Percentiles rank a stretch among this genome's conserved stretches.
Conservation (phyloP, 2,113 vertebrate genomes). For the Heterotilapia buettikoferi region DNA sequence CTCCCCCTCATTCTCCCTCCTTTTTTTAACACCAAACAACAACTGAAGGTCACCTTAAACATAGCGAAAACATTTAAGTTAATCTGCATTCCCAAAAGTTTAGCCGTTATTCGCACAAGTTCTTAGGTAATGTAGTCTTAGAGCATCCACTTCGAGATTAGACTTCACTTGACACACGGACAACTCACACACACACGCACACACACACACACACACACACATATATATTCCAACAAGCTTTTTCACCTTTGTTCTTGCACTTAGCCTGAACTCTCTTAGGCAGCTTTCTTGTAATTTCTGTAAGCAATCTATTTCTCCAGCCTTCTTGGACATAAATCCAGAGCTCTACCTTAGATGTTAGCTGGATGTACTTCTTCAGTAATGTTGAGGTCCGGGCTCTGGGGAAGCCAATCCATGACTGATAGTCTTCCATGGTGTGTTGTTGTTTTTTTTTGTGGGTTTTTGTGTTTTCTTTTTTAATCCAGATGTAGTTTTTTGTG, state of each 20-base stretch:
- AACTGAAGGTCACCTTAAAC: slow-evolving; percentile 65
- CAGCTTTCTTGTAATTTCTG: not conserved
- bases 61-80: slow-evolving; percentile 43
- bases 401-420: not conserved
- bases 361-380: not conserved
- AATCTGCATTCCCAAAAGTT: slow-evolving; percentile 20
- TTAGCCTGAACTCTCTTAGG: not conserved
- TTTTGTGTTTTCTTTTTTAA: not conserved
- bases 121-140: not conserved
- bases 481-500: not conserved
- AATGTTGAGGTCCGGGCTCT: not conserved
- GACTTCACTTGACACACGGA: not conserved
- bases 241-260: not conserved
- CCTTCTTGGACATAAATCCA: not conserved
- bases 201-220: fast-evolving
- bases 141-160: not conserved
- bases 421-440: not conserved
- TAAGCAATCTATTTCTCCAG: not conserved
- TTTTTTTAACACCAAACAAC: slow-evolving; percentile 42
- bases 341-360: not conserved
- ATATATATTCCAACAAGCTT: not conserved
- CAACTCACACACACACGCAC: not conserved
- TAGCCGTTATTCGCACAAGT: not conserved
- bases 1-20: slow-evolving; percentile 22
- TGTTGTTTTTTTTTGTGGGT: not conserved